These are phyloP conservation scores for Phyllotreta striolata DNA, from an alignment of 2,888 invertebrate genomes.

Conservation along the genomic window DNA sequence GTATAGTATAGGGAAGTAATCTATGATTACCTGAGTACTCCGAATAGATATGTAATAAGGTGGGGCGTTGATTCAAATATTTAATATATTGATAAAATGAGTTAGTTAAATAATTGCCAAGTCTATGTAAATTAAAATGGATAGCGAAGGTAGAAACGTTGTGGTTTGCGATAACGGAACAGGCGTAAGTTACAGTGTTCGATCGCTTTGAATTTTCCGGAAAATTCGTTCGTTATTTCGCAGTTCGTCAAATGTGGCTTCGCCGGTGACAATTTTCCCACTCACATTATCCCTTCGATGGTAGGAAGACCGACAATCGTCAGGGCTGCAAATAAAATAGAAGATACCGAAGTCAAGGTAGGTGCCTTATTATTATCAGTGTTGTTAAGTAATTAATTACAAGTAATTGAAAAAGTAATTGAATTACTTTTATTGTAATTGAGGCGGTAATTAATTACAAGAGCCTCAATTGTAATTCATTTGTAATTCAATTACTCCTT, in stretches of 20 bases:
- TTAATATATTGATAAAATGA: constrained; percentile 32
- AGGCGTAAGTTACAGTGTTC: constrained; percentile 86
- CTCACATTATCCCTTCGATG: constrained; percentile 98
- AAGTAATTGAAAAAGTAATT: no score
- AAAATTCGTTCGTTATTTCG: constrained; percentile 55
- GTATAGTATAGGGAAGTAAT: no score
- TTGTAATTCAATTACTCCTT: no score
- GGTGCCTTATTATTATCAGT: constrained; percentile 36
- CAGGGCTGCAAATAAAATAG: constrained; percentile 96
- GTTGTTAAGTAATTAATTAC: no score
- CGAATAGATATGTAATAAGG: no score
- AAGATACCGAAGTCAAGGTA: constrained; percentile 96
- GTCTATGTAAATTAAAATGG: constrained; percentile 70
- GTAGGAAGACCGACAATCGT: constrained; percentile 99
- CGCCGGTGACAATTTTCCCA: constrained; percentile 99
- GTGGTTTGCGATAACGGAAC: constrained; percentile 99
- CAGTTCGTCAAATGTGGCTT: constrained; percentile 99
- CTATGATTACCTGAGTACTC: no score
- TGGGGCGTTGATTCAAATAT: constrained; percentile 31
- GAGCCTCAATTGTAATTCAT: no score
- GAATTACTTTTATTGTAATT: no score
- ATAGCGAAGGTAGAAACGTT: constrained; percentile 96
- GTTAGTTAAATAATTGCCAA: constrained; percentile 23
- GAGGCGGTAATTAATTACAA: no score
- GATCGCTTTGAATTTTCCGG: no score